Conservation (phyloP, 2,113 vertebrate species). For the Plotosus lineatus region DNA sequence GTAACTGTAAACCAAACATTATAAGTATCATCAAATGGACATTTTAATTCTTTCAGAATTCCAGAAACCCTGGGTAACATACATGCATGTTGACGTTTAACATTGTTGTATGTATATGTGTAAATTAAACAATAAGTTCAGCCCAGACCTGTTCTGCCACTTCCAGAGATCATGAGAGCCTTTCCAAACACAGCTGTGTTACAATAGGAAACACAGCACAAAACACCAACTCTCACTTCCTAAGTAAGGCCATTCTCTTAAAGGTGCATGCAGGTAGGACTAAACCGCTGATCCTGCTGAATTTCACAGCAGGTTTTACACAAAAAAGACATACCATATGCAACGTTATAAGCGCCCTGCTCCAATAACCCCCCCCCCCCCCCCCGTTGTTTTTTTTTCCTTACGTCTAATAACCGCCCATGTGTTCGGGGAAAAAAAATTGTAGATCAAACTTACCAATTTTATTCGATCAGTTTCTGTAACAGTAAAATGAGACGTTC, state of each 20-base stretch:
- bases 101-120: constrained; percentile 1
- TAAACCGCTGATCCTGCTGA: background rate
- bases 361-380: too few species aligned
- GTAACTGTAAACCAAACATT: too few species aligned
- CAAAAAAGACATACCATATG: background rate
- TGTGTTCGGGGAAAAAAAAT: too few species aligned
- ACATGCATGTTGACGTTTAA: background rate
- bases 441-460: too few species aligned
- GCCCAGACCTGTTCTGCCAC: constrained; percentile 34
- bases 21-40: too few species aligned
- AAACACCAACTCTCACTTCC: constrained; percentile 36
- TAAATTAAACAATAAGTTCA: constrained; percentile 17
- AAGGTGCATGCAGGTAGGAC: constrained; percentile 14
- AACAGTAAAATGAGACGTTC: too few species aligned
- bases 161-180: constrained; percentile 24
- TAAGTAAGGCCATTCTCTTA: constrained; percentile 5
- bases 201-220: constrained; percentile 35
- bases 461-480: too few species aligned
- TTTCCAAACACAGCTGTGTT: constrained; percentile 52
- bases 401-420: too few species aligned
- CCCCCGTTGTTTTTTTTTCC: too few species aligned
- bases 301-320: constrained; percentile 24
- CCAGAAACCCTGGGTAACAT: background rate
- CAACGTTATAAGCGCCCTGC: too few species aligned
- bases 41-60: too few species aligned